Evolutionary conservation across 2,797 vertebrate genomes (phyloP), one percentile per base, ranked within the genome.

Genomic region (Muscicapa comitata): DNA sequence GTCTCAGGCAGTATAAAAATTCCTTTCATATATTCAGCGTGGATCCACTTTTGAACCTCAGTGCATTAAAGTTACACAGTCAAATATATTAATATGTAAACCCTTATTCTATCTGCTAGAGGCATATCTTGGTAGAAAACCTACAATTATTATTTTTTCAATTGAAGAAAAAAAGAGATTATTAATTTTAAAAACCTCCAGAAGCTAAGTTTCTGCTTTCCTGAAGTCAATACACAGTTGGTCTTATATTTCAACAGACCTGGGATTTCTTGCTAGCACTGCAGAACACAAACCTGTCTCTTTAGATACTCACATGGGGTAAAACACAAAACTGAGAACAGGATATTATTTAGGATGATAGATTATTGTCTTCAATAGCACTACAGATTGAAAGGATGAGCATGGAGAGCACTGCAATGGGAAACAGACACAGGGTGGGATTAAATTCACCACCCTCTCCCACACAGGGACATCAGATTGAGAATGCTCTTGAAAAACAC

Each of bases 281-380:
- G 33, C 17, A 84, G 12, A 74, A 57, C 31, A 54, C 38, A 51
- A 55, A 82, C 10, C 7, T 55, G 10, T n/a, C 26, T 54, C 47
- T 86, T 53, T 4, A 63, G 43, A 25, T 13, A 31, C 3, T 18
- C 0, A 5, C 3, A 28, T 10, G 33, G 1, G 0, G 17, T 5
- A 75, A 51, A 80, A 62, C 8, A 82, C 16, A 72, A 82, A 73
- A 62, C 48, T 13, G 19, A 76, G 25, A 18, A 10, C 43, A 79
- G 28, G 14, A 3, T 54, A 48, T 55, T 73, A 33, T 51, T 82
- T 37, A 35, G 37, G 23, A 81, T 78, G 13, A 29, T 18, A 70
- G 20, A 74, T 67, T 57, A 61, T 17, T 65, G 17, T 21, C 18
- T 21, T 75, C 51, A 50, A 73, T 3, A 19, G 25, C 4, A 3